Percentiles rank a stretch among this genome's conserved stretches.
Conservation (phyloP, 1,140 invertebrate species). For the Schlechtendalia chinensis region DNA sequence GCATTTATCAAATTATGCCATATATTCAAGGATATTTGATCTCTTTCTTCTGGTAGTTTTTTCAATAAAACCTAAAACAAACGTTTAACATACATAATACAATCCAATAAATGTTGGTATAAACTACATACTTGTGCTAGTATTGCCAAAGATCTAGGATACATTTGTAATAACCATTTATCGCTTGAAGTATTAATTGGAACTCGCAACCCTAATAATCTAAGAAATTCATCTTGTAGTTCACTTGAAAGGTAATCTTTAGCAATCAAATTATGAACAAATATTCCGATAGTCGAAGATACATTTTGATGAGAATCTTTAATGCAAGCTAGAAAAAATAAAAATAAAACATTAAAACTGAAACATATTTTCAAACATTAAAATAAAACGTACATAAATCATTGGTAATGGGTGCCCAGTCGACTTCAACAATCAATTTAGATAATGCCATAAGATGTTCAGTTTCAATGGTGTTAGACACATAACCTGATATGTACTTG, state of each 20-base stretch:
- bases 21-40: slow-evolving; percentile 82
- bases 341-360: slow-evolving; percentile 60
- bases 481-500: slow-evolving; percentile 61
- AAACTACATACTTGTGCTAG: slow-evolving; percentile 64
- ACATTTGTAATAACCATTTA: slow-evolving; percentile 79
- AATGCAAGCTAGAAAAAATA: slow-evolving; percentile 62
- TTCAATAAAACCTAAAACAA: slow-evolving; percentile 61
- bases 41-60: slow-evolving; percentile 80
- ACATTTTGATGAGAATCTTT: slow-evolving; percentile 60
- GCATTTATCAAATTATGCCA: slow-evolving; percentile 87
- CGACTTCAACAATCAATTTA: slow-evolving; percentile 79
- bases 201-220: slow-evolving; percentile 74
- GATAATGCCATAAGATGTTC: slow-evolving; percentile 79
- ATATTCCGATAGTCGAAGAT: slow-evolving; percentile 74
- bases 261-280: slow-evolving; percentile 81
- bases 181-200: slow-evolving; percentile 57
- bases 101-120: slow-evolving; percentile 24
- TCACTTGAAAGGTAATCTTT: slow-evolving; percentile 67
- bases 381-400: slow-evolving; percentile 64
- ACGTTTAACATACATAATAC: background rate
- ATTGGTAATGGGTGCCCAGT: slow-evolving; percentile 77
- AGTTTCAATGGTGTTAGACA: slow-evolving; percentile 67
- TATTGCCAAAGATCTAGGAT: slow-evolving; percentile 79
- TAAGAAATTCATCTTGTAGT: slow-evolving; percentile 71
- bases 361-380: slow-evolving; percentile 14